Conservation (phyloP, 1,140 invertebrate species). For the Sarcophaga peregrina region DNA sequence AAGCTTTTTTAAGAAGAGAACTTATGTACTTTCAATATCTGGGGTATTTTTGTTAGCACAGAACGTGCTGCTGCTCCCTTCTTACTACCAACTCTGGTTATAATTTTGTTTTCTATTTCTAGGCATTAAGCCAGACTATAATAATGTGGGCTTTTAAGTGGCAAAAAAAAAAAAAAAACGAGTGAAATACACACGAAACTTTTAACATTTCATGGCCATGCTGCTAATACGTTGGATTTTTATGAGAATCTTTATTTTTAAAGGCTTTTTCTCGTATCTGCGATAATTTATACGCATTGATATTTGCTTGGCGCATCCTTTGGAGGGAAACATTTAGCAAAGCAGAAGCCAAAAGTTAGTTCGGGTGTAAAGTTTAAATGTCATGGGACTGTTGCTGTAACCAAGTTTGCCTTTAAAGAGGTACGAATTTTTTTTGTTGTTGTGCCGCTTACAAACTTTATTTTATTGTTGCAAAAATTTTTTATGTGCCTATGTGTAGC, state of each 20-base stretch:
- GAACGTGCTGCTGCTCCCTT: neutral
- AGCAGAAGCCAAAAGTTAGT: conserved; percentile 9
- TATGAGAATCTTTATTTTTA: neutral
- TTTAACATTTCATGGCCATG: neutral
- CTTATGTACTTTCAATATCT: no score
- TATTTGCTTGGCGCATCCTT: conserved; percentile 29
- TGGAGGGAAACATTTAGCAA: neutral
- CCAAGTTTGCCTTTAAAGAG: neutral
- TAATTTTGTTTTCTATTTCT: neutral
- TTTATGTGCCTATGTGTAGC: neutral
- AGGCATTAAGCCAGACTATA: neutral
- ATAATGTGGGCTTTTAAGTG: neutral
- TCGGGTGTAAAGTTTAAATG: neutral
- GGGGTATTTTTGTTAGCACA: no score
- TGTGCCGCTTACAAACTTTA: no score
- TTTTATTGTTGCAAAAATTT: no score
- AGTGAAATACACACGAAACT: no score
- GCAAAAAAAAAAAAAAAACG: neutral
- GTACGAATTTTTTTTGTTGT: no score
- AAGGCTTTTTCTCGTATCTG: neutral
- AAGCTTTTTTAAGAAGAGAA: no score
- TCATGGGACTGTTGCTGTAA: conserved; percentile 21
- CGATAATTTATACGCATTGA: conserved; percentile 22
- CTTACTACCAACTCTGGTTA: neutral
- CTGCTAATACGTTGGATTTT: neutral